Evolutionary conservation across 2,113 vertebrate species (phyloP).

Genomic region (Caranx ignobilis): DNA sequence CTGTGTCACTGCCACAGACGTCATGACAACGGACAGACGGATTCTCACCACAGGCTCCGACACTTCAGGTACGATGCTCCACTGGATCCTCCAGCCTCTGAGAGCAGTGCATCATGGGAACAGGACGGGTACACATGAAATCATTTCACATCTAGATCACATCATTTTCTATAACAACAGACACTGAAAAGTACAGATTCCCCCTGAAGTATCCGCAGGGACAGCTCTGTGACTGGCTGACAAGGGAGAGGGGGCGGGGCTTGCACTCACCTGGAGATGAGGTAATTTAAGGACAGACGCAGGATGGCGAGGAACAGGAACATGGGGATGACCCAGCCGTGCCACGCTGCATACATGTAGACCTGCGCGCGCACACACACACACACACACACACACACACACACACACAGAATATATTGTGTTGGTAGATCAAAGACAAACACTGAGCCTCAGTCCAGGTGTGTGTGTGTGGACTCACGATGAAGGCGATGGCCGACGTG

Average conservation of each 20-base stretch:
- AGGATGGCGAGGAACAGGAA: conserved; percentile 97
- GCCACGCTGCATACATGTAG: conserved; percentile 98
- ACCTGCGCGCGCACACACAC: conserved; percentile 83
- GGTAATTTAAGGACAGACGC: conserved; percentile 97
- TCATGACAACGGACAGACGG: not conserved
- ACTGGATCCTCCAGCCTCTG: conserved; percentile 99
- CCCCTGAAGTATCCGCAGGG: too few species aligned
- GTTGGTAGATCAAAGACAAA: too few species aligned
- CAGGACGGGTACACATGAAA: conserved; percentile 2
- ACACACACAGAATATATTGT: conserved; percentile 28
- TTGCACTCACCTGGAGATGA: conserved; percentile 91
- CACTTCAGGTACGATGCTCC: conserved; percentile 98
- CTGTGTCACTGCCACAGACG: not conserved
- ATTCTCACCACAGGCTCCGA: conserved; percentile 90
- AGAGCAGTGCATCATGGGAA: conserved; percentile 44
- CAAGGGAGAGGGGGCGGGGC: not conserved
- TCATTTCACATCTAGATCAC: not conserved
- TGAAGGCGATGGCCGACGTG: conserved; percentile 97
- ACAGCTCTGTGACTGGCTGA: conserved; percentile 7
- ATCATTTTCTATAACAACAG: not conserved
- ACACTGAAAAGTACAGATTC: too few species aligned
- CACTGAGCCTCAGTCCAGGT: too few species aligned
- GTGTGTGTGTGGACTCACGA: conserved; percentile 83
- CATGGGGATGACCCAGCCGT: conserved; percentile 97
- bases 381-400: conserved; percentile 39